These are phyloP conservation scores for Chondrilla cf. caribensis DNA, from an alignment of 37 sponge, comb jelly and placozoan genomes.

Conservation along the genomic window DNA sequence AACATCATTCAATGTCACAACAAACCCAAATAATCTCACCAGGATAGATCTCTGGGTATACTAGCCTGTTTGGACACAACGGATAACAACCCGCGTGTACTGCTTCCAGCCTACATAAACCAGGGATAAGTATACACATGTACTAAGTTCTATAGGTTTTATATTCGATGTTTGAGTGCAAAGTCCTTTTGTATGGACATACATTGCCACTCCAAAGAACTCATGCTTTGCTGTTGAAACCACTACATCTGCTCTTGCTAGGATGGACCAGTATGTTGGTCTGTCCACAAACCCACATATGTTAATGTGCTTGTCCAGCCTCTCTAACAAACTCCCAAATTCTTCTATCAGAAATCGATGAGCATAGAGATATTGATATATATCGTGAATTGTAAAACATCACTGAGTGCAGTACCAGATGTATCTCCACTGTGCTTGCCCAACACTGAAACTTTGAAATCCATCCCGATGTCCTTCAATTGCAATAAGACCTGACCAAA, in stretches of 20 bases:
- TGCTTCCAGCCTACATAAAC: constrained; percentile 72
- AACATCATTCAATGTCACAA: neutral
- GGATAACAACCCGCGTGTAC: constrained; percentile 79
- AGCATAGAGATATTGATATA: neutral
- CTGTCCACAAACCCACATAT: constrained; percentile 39
- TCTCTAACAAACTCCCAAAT: neutral
- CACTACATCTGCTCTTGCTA: constrained; percentile 67
- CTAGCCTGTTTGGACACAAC: constrained; percentile 86
- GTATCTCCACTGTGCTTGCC: constrained; percentile 76
- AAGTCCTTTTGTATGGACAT: constrained; percentile 5
- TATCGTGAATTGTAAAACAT: neutral
- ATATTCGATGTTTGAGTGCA: neutral
- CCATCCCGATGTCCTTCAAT: constrained; percentile 36
- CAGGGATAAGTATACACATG: neutral
- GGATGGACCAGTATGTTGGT: constrained; percentile 55
- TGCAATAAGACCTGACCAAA: constrained; percentile 53
- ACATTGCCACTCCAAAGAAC: constrained; percentile 95
- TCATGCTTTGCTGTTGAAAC: constrained; percentile 91
- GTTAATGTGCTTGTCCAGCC: neutral
- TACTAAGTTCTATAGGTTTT: too few species aligned
- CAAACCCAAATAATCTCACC: constrained; percentile 15
- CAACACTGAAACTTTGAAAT: constrained; percentile 74
- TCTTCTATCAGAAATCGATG: neutral
- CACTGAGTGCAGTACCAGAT: constrained; percentile 48
- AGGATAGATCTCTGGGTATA: constrained; percentile 92